Evolutionary conservation across 2,888 invertebrate genomes (phyloP).

Genomic region (Elmis aenea): DNA sequence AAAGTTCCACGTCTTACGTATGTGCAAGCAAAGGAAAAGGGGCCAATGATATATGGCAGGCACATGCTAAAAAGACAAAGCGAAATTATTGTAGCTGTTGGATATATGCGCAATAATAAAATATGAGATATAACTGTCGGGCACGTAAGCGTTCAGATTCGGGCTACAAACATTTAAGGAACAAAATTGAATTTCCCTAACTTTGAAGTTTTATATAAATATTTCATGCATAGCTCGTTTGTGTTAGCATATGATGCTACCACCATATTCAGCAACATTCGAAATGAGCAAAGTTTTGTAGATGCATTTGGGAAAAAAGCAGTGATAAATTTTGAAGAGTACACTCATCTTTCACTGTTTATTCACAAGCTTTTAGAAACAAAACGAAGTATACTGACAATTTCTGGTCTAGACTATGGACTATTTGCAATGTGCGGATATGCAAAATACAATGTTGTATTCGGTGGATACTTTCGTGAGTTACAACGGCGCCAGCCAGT

Average conservation of each 20-base stretch:
- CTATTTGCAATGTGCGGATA: constrained; percentile 24
- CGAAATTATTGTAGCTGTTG: constrained; percentile 26
- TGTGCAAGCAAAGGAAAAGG: constrained; percentile 17
- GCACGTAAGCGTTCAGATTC: constrained; percentile 25
- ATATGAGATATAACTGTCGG: constrained; percentile 26
- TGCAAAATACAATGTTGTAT: constrained; percentile 16
- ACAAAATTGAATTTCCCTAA: constrained; percentile 28
- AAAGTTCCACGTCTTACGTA: constrained; percentile 15
- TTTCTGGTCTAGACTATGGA: constrained; percentile 25
- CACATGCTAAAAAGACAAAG: constrained; percentile 27
- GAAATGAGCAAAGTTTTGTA: constrained; percentile 19
- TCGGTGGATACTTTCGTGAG: too few species aligned
- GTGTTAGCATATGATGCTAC: constrained; percentile 24
- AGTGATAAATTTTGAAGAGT: constrained; percentile 23
- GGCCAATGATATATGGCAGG: constrained; percentile 21
- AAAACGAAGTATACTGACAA: constrained; percentile 26
- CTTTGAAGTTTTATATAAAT: constrained; percentile 28
- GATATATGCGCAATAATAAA: constrained; percentile 25
- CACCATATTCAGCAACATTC: constrained; percentile 24
- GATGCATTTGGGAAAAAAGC: constrained; percentile 13
- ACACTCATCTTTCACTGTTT: constrained; percentile 31
- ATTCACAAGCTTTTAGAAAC: constrained; percentile 27
- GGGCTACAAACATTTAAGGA: constrained; percentile 27
- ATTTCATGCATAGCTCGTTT: constrained; percentile 29
- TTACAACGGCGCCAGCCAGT: constrained; percentile 14